phyloP scores from a whole-genome alignment of 1,140 invertebrate genomes.

The Brachionus rotundiformis region DNA sequence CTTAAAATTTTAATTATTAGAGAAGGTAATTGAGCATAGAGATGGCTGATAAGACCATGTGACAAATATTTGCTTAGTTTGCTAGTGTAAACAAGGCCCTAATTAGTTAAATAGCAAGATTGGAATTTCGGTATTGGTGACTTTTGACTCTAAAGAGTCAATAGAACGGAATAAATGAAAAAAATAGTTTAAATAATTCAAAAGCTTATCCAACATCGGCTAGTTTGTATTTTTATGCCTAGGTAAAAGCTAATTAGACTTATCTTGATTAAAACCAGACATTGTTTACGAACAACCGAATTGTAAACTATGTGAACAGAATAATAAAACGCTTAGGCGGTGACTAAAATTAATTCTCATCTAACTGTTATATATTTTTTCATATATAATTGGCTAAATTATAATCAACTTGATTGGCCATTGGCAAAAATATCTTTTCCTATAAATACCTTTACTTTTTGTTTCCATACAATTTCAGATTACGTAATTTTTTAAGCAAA shows the following conservation, averaged over 20 bases:
- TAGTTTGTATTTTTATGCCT: slow-evolving; percentile 15
- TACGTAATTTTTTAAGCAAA: slow-evolving; percentile 32
- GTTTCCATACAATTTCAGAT: neutral
- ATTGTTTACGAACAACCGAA: slow-evolving; percentile 25
- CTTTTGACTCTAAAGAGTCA: neutral
- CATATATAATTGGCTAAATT: neutral
- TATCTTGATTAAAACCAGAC: slow-evolving; percentile 47
- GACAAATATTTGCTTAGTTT: neutral
- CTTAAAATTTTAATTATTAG: too few species aligned
- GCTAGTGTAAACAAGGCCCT: neutral
- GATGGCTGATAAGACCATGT: neutral
- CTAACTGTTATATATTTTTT: neutral
- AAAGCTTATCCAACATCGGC: slow-evolving; percentile 21
- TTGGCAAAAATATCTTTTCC: neutral
- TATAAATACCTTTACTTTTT: neutral
- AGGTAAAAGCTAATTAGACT: slow-evolving; percentile 38
- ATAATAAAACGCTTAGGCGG: slow-evolving; percentile 21
- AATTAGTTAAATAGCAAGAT: neutral
- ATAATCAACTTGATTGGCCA: neutral
- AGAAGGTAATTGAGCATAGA: neutral
- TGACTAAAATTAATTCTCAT: slow-evolving; percentile 4
- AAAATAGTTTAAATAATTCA: slow-evolving; percentile 37
- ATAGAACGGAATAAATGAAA: slow-evolving; percentile 36
- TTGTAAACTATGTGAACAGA: slow-evolving; percentile 34
- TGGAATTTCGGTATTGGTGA: neutral